These are phyloP conservation scores for Pseudococcus longispinus DNA, from an alignment of 2,888 invertebrate species.

Conservation along the genomic window DNA sequence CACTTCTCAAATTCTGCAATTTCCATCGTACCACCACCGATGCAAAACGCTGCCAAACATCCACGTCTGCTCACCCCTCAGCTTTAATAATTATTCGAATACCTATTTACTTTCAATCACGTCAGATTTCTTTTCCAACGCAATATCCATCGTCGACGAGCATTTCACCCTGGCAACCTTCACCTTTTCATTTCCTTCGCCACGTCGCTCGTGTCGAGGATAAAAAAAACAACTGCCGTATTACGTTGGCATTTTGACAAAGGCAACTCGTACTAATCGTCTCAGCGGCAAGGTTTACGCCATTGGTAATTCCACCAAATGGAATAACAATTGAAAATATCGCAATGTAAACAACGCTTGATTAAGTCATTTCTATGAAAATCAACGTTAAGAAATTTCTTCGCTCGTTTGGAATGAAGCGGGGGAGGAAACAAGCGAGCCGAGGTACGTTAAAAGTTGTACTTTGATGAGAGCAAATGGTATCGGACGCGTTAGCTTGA, in stretches of 20 bases:
- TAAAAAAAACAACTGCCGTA: background rate
- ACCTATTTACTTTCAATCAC: background rate
- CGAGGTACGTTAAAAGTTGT: background rate
- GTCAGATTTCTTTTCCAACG: background rate
- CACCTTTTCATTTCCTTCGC: background rate
- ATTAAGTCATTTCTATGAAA: slow-evolving; percentile 44
- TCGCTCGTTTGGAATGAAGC: background rate
- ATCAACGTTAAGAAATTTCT: slow-evolving; percentile 26
- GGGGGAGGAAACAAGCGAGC: background rate
- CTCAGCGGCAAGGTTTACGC: background rate
- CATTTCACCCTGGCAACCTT: background rate
- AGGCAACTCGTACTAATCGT: slow-evolving; percentile 6
- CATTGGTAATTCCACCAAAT: slow-evolving; percentile 3
- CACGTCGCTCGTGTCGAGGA: background rate
- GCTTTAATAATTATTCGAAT: background rate
- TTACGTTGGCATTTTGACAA: slow-evolving; percentile 5
- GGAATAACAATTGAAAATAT: slow-evolving; percentile 35
- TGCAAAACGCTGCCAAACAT: too few species aligned
- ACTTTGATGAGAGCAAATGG: slow-evolving; percentile 23
- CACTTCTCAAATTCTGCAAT: too few species aligned
- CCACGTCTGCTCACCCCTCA: background rate
- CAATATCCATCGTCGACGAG: background rate
- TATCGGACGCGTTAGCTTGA: slow-evolving; percentile 4
- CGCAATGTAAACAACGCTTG: slow-evolving; percentile 37
- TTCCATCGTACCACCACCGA: too few species aligned